Evolutionary conservation across 2,797 vertebrate species (phyloP), one percentile per base, ranked within the genome.

Genomic region (Channa striata): DNA sequence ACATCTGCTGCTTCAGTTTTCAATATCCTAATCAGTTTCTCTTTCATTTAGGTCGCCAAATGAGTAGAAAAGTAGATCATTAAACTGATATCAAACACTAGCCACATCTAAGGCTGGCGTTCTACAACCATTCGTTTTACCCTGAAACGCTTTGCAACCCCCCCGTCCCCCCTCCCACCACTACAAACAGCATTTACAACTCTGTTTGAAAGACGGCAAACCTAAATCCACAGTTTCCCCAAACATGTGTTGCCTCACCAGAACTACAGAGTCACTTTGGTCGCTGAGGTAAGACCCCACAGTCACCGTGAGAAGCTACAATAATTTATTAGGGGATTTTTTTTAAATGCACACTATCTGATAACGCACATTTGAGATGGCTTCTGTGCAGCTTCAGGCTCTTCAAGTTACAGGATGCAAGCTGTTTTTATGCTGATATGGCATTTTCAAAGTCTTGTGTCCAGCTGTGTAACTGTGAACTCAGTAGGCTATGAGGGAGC

Each of bases 151-250:
- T 34, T 74, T 53, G 67, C 72, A 76, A 43, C 77, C 78, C 79
- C 61, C 73, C 64, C 61, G 43, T 75, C 78, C 79, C 61, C 73
- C 64, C 61, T 30, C 25, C 75, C n/a, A 4, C 78, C 81, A 83
- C 90, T 78, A 85, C 85, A 91, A 86, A 88, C 84, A 78, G 59
- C 72, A 80, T 92, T 90, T 89, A 91, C 79, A 70, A 63, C 82
- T 74, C 77, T 76, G 77, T 84, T 90, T 90, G 84, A 90, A 87
- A 82, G 75, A 74, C 43, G 78, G 68, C 78, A 70, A 85, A 83
- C 81, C 79, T 67, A 80, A 87, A 82, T 83, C 74, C 75, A 17
- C 78, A 69, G 78, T 81, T 88, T 83, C 81, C n/a, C 85, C 71
- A 87, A 90, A 90, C 87, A 92, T 80, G 61, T 87, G 90, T 78